Evolutionary conservation across 2,113 vertebrate species (phyloP), one percentile per base, ranked within the genome.

Genomic region (Strix uralensis): DNA sequence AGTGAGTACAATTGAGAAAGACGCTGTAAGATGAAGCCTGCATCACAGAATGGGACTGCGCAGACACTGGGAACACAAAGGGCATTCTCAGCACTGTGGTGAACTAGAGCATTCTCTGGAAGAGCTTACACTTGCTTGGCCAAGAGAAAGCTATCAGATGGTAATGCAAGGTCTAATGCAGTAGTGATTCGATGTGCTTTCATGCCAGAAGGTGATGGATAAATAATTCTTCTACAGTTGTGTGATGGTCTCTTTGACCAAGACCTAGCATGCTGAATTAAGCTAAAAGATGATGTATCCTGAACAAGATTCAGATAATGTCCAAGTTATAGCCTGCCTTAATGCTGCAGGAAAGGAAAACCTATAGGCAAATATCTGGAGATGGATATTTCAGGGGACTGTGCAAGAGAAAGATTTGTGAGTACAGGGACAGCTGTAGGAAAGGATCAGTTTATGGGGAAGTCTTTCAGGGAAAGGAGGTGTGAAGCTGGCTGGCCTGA

Each of bases 41-140:
- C 17, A 23, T 42, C 2, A 2, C 4, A 2, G 11, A 12, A 65
- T 0, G 1, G n/a, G 20, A 38, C 69, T 15, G 30, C 2, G 1
- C 18, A 74, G 40, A 63, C 21, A 22, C 47, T 40, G 27, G 44
- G 26, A 78, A 57, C 2, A 11, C 7, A 19, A 66, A 54, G 27
- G 55, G 44, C 55, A 15, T 42, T 78, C 30, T 66, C 49, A 70
- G 36, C 30, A 29, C 14, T 6, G 19, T 5, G 8, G 42, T 40
- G 29, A 85, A 22, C 52, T 25, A 29, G 8, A 72, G 32, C 22
- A 40, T 25, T 38, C 38, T 42, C 27, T 54, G 42, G 46, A 78
- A 71, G 61, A 46, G 2, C 49, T 54, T 38, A 44, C 17, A 38
- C 16, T 47, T 71, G 32, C n/a, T 32, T 38, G 62, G 57, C 22